Base-by-base conservation (phyloP, 2,113 vertebrate genomes). In the Brevimyrus niger region DNA sequence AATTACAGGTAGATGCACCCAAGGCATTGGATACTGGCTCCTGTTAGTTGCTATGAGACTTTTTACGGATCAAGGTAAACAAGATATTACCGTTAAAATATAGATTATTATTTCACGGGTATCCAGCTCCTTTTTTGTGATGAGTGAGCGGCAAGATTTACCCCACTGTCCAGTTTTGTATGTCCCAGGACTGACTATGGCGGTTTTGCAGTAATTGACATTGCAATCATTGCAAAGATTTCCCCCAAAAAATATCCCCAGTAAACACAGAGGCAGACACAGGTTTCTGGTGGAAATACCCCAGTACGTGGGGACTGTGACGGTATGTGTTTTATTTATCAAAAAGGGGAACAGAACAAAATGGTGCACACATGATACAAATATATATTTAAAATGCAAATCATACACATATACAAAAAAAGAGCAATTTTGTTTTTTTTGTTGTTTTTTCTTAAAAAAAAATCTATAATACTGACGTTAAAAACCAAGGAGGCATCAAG, bases 401-500 rank as follows among this genome's bases (percentile, higher is more conserved):
- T 91, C 82, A 94, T 82, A 89, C 82, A 87, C 90, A 91, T 90
- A 87, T 88, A 93, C 76, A 91, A 55, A 92, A 88, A 94, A 65
- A 21, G 15, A 89, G 7, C 51, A 10, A 90, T 92, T 87, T 31
- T 42, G 35, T 80, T 92, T 91, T 51, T 17, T 17, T 3, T n/a
- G n/a, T n/a, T n/a, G n/a, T n/a, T n/a, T n/a, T n/a, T n/a, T n/a
- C n/a, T n/a, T n/a, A 48, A 91, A 90, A 91, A 92, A 92, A 94
- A 92, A 92, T 89, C 91, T 89, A 92, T 89, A 95, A 95, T 94
- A 94, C 94, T 95, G 94, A 94, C 92, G 91, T 61, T 86, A 91
- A 88, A 89, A 51, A 90, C 55, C 10, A 23, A 46, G 89, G 48
- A 58, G 90, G 86, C 88, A 51, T 65, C 8, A 50, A 89, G 53